Evolutionary conservation across 2,888 invertebrate species (phyloP), one percentile per base, ranked within the genome.

Genomic region (Andrena minutula): DNA sequence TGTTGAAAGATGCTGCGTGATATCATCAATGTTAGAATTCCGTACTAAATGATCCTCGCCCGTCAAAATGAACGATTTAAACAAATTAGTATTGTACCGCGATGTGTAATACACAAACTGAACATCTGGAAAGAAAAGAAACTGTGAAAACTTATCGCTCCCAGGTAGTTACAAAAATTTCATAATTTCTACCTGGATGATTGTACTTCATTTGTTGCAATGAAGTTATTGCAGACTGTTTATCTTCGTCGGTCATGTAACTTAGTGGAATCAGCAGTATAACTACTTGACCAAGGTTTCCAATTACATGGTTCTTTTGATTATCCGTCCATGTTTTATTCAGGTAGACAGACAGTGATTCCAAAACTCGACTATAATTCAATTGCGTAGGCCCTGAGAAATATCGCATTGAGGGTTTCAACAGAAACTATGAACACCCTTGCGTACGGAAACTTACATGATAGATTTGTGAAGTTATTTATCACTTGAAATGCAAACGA

Each of bases 401-500:
- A 49, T 30, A 23, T 63, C 7, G 4, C 12, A 35, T 47, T 41
- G 12, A 47, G 49, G 35, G 61, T 30, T 10, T 28, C 26, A 47
- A 30, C 12, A 28, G 16, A 74, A 41, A 2, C 7, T 30, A 41
- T n/a, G 23, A 26, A 32, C 10, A 56, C n/a, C 6, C 23, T 61
- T 53, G 3, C 0, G 8, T 28, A 30, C 28, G 2, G 26, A 58
- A 53, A 85, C 90, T 72, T 86, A 91, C 92, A 92, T 49, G 79
- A 53, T 23, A 84, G 81, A 23, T 89, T 78, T 6, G 79, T 75
- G 5, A 91, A 84, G 65, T 90, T 89, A 0, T 84, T 86, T 73
- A 93, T 78, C 16, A 86, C 77, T 28, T 87, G 76, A 78, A 92
- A 95, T 56, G 94, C 90, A 58, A 92, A 91, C 8, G 96, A 95